These are phyloP conservation scores for Hippocampus barbouri DNA, from an alignment of 2,113 vertebrate genomes.

Conservation along the genomic window DNA sequence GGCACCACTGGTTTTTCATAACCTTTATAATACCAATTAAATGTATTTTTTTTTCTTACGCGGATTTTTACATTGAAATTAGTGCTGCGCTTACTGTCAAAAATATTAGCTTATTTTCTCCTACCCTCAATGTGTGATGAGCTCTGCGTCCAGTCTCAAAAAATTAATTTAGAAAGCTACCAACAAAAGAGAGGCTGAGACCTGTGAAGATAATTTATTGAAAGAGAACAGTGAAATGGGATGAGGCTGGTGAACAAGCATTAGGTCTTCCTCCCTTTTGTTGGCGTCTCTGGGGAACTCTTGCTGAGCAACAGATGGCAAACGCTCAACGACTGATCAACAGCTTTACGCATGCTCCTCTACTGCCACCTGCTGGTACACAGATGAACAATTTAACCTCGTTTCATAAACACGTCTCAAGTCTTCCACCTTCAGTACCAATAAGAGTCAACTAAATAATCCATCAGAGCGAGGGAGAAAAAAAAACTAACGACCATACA, in stretches of 20 bases:
- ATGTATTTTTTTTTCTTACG: neutral
- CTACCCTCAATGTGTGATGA: slow-evolving; percentile 13
- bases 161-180: slow-evolving; percentile 29
- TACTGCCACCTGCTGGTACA: slow-evolving; percentile 63
- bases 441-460: slow-evolving; percentile 49
- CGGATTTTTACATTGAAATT: neutral
- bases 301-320: slow-evolving; percentile 62
- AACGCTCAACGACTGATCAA: slow-evolving; percentile 52
- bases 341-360: slow-evolving; percentile 33
- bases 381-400: neutral
- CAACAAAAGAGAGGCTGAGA: slow-evolving; percentile 14
- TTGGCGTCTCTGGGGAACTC: slow-evolving; percentile 44
- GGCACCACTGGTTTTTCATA: neutral
- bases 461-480: slow-evolving; percentile 18
- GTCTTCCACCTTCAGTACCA: slow-evolving; percentile 52
- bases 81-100: neutral
- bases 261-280: slow-evolving; percentile 41
- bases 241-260: slow-evolving; percentile 38
- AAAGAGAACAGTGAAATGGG: slow-evolving; percentile 29
- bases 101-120: slow-evolving; percentile 9
- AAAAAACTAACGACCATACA: slow-evolving; percentile 49
- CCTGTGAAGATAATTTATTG: slow-evolving; percentile 24
- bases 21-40: neutral
- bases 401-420: slow-evolving; percentile 26
- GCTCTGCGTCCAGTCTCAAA: slow-evolving; percentile 16